Evolutionary conservation across 37 sponge, comb jelly and placozoan species (phyloP).

Genomic region (Geodia barretti): DNA sequence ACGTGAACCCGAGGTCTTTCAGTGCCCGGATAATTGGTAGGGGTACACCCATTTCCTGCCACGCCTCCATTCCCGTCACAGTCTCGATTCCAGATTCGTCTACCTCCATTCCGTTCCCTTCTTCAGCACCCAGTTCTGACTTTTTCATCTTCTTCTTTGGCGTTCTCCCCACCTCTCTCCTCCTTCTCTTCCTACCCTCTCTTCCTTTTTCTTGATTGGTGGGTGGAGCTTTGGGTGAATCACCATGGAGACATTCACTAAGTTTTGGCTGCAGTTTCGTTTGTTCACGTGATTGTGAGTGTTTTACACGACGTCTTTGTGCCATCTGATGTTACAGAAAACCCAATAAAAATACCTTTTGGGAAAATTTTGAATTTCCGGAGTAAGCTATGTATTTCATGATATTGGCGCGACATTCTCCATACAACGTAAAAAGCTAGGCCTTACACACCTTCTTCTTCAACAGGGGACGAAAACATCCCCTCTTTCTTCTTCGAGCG

Average conservation of each 20-base stretch:
- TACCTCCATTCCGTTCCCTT: neutral
- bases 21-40: conserved; percentile 66
- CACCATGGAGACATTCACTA: no score
- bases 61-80: conserved; percentile 49
- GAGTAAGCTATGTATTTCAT: no score
- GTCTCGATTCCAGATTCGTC: neutral
- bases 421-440: no score
- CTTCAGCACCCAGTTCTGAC: neutral
- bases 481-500: neutral
- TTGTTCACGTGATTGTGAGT: no score
- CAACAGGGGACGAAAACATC: neutral
- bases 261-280: no score
- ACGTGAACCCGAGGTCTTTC: conserved; percentile 60
- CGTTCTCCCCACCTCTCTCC: no score
- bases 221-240: conserved; percentile 1
- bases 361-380: no score
- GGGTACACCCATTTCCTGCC: conserved; percentile 74
- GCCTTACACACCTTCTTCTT: no score
- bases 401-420: no score
- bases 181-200: neutral
- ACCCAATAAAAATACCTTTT: no score
- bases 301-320: no score
- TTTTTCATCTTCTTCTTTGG: neutral
- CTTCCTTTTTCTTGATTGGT: neutral
- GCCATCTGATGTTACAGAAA: no score